Evolutionary conservation across 2,888 invertebrate species (phyloP).

Genomic region (Boloria selene): DNA sequence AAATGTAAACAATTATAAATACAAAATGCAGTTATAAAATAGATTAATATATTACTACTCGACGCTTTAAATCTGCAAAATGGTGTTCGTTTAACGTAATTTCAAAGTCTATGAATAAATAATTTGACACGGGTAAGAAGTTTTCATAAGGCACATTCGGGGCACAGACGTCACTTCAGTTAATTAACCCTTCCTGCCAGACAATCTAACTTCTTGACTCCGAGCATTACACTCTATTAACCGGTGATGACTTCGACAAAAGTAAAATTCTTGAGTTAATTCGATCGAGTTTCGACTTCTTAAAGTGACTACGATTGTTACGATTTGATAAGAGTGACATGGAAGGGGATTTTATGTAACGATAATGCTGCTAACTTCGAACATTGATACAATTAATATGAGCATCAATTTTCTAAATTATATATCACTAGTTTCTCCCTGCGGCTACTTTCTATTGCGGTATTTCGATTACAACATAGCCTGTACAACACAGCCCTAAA

Average conservation of each 20-base stretch:
- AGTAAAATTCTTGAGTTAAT: conserved; percentile 26
- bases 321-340: conserved; percentile 11
- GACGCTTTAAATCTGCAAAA: not conserved
- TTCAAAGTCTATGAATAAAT: conserved; percentile 22
- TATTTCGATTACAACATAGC: too few relatives aligned
- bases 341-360: not conserved
- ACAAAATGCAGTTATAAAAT: not conserved
- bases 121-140: conserved; percentile 32
- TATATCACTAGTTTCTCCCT: too few relatives aligned
- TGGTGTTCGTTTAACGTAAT: not conserved
- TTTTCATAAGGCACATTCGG: conserved; percentile 39
- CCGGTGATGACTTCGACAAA: conserved; percentile 16
- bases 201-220: conserved; percentile 38
- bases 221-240: conserved; percentile 25
- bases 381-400: not conserved
- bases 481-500: too few relatives aligned
- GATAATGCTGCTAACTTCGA: not conserved
- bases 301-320: conserved; percentile 9
- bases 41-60: not conserved
- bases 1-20: not conserved
- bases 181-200: conserved; percentile 36
- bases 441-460: too few relatives aligned
- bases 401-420: too few relatives aligned
- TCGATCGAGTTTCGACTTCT: conserved; percentile 13
- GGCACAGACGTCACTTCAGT: conserved; percentile 32